These are phyloP conservation scores for Phytoseiulus persimilis DNA, from an alignment of 2,888 invertebrate species.

Conservation along the genomic window DNA sequence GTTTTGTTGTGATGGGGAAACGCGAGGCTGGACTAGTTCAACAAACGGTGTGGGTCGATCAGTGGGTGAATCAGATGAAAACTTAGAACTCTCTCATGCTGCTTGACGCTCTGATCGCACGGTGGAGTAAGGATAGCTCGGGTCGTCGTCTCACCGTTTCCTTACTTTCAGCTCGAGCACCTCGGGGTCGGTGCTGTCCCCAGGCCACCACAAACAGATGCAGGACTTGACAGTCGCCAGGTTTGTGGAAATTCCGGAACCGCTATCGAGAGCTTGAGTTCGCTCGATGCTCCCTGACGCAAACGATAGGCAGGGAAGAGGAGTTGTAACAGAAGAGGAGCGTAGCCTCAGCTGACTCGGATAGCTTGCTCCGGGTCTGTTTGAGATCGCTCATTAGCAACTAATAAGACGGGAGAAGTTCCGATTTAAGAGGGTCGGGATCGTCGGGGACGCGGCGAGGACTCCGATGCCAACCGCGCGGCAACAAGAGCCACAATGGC, in stretches of 20 bases:
- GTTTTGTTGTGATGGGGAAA: background rate
- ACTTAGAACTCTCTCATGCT: too few species aligned
- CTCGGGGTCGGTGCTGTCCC: constrained; percentile 18
- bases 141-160: background rate
- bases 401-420: background rate
- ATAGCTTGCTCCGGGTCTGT: background rate
- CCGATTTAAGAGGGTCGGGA: background rate
- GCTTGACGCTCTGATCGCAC: too few species aligned
- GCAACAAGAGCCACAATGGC: background rate
- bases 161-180: background rate
- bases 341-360: background rate
- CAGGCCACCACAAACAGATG: constrained; percentile 36
- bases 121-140: too few species aligned
- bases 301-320: background rate
- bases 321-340: background rate
- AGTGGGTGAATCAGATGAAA: too few species aligned
- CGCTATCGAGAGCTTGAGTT: background rate
- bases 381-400: background rate
- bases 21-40: background rate
- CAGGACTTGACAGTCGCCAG: constrained; percentile 30
- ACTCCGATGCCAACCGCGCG: background rate
- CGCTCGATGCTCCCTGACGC: background rate
- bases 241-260: background rate
- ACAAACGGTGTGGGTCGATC: too few species aligned
- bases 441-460: background rate